phyloP scores from a whole-genome alignment of 2,888 invertebrate species.

The Pristionchus fissidentatus region DNA sequence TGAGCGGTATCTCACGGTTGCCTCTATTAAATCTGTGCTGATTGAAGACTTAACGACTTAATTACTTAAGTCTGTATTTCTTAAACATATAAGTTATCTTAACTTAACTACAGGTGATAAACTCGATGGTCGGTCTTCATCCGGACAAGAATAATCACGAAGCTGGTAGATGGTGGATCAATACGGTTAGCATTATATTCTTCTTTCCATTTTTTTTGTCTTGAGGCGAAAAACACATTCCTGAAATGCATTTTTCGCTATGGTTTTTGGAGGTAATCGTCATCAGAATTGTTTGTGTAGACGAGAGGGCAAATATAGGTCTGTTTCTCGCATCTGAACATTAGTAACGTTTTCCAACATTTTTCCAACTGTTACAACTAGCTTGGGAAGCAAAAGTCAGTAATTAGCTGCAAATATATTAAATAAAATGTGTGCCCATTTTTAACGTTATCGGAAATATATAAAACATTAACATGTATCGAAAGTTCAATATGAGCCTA shows the following conservation, averaged over 20 bases:
- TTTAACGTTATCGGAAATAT: background rate
- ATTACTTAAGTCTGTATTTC: background rate
- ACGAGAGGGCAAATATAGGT: too few species aligned
- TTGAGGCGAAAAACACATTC: background rate
- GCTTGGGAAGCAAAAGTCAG: too few species aligned
- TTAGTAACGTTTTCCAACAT: too few species aligned
- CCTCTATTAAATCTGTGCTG: background rate
- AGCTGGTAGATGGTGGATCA: slow-evolving; percentile 40
- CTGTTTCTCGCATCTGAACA: too few species aligned
- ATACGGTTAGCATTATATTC: background rate
- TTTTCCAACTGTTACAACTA: background rate
- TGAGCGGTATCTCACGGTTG: too few species aligned
- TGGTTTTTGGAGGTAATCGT: background rate
- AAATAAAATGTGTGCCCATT: too few species aligned
- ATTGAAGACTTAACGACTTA: background rate
- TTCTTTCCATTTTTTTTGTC: background rate
- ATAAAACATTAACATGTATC: background rate
- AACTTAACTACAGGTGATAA: background rate
- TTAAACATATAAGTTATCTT: background rate
- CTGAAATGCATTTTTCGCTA: background rate
- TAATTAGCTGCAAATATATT: background rate
- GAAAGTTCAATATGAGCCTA: too few species aligned
- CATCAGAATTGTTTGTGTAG: too few species aligned
- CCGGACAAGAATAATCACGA: slow-evolving; percentile 14
- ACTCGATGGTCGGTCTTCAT: slow-evolving; percentile 31